Evolutionary conservation across 2,797 vertebrate genomes (phyloP), one percentile per base, ranked within the genome.

Genomic region (Ptychadena robeensis): DNA sequence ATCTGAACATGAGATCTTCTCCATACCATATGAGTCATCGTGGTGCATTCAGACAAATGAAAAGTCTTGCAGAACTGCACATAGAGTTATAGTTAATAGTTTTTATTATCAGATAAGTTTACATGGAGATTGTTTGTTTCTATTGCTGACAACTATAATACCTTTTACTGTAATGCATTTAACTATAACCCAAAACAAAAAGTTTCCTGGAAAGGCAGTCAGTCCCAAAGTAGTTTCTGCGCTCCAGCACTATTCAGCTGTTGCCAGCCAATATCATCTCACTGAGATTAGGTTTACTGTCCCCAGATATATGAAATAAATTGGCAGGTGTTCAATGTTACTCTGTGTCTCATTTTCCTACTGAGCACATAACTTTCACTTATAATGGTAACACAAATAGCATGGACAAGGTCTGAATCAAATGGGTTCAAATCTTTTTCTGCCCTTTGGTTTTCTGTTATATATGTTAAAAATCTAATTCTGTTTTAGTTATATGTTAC

Each of bases 141-240:
- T 5, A 28, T 14, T 10, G 11, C 25, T 15, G 37, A 40, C 35
- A 38, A 35, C 32, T 32, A 67, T 28, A 70, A 70, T 27, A 70
- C 25, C n/a, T 70, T 32, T 27, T 30, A 71, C 68, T 48, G 68
- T 15, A 71, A 30, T 30, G 27, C 4, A 31, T 44, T 27, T 71
- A 14, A 0, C n/a, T 71, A 53, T 44, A 9, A 28, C 14, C 18
- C 14, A 71, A 66, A 22, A 18, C n/a, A 66, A 32, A 28, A 70
- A 15, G n/a, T 27, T n/a, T 1, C 65, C 61, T 53, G 63, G 53
- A 73, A 86, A 81, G 85, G 63, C 44, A 34, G 14, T 70, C 67
- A 63, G 18, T 70, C 18, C 30, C 27, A 34, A 61, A n/a, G 59
- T 40, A 25, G 28, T 53, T 28, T 61, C 25, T 44, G 31, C 34